Evolutionary conservation across 2,797 vertebrate genomes (phyloP).

Genomic region (Zalophus californianus): DNA sequence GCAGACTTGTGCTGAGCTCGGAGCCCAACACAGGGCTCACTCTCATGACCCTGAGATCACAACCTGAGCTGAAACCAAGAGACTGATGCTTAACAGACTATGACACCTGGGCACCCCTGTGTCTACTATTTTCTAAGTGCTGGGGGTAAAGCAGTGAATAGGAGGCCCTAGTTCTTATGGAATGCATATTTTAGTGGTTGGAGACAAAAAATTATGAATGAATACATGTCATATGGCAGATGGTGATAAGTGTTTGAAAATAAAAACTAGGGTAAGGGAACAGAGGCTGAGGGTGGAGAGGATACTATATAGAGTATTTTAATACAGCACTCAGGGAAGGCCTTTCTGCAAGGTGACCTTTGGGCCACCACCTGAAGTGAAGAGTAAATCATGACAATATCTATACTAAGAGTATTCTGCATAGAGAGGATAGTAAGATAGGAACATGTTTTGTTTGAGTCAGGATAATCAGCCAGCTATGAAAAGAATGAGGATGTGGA

Average conservation of each 20-base stretch:
- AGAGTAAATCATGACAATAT: not conserved
- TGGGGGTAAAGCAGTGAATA: not conserved
- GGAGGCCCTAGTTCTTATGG: not conserved
- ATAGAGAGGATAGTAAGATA: not conserved
- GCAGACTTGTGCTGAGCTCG: not conserved
- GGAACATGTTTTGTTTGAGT: not conserved
- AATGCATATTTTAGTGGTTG: not conserved
- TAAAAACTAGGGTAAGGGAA: not conserved
- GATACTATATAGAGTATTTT: not conserved
- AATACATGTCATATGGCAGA: not conserved
- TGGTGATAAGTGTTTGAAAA: not conserved
- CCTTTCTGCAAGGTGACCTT: not conserved
- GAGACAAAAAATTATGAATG: not conserved
- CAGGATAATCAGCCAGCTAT: not conserved
- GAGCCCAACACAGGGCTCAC: not conserved
- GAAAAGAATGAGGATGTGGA: not conserved
- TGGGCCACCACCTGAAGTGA: not conserved
- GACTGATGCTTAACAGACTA: not conserved
- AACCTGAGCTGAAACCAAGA: not conserved
- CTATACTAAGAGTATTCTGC: not conserved
- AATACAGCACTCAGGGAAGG: not conserved
- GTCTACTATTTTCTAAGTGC: not conserved
- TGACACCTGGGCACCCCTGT: not conserved
- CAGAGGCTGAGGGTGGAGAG: not conserved
- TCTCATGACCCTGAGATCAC: not conserved